These are phyloP conservation scores for Zaprionus tsacasi DNA, from an alignment of 1,140 invertebrate species.

Conservation along the genomic window DNA sequence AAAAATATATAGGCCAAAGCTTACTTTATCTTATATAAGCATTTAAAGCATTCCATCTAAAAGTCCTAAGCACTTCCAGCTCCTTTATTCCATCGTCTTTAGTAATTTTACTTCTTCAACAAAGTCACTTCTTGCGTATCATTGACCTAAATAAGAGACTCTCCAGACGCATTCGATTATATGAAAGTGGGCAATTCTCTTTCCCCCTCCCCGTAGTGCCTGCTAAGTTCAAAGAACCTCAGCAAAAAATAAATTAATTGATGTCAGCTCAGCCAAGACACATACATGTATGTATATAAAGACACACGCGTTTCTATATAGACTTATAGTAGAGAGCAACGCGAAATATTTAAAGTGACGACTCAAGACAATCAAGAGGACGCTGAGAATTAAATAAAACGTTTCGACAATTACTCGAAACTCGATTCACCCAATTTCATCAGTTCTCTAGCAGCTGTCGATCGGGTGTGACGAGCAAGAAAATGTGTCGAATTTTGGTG, in stretches of 20 bases:
- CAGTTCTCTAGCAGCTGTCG: constrained; percentile 50
- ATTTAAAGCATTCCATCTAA: too few species aligned
- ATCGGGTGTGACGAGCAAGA: constrained; percentile 13
- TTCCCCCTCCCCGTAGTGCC: constrained; percentile 7
- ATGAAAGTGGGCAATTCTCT: not conserved
- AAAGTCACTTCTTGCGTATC: constrained; percentile 21
- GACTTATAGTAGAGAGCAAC: constrained; percentile 45
- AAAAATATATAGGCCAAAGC: too few species aligned
- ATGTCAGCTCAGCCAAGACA: constrained; percentile 2
- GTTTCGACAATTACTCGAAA: constrained; percentile 51
- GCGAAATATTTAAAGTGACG: constrained; percentile 42
- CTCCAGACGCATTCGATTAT: constrained; percentile 13
- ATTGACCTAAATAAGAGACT: constrained; percentile 60
- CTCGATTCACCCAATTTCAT: constrained; percentile 49
- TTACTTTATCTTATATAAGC: too few species aligned
- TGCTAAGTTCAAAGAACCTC: constrained; percentile 64
- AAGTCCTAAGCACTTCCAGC: not conserved
- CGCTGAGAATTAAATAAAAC: constrained; percentile 61
- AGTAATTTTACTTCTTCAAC: not conserved
- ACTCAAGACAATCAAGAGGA: constrained; percentile 63
- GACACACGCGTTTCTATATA: not conserved
- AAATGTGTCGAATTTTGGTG: constrained; percentile 24
- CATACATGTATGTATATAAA: not conserved
- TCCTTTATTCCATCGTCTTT: not conserved
- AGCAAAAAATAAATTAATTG: constrained; percentile 44